These are phyloP conservation scores for Pteronura brasiliensis DNA, from an alignment of 2,113 vertebrate genomes.

Conservation along the genomic window DNA sequence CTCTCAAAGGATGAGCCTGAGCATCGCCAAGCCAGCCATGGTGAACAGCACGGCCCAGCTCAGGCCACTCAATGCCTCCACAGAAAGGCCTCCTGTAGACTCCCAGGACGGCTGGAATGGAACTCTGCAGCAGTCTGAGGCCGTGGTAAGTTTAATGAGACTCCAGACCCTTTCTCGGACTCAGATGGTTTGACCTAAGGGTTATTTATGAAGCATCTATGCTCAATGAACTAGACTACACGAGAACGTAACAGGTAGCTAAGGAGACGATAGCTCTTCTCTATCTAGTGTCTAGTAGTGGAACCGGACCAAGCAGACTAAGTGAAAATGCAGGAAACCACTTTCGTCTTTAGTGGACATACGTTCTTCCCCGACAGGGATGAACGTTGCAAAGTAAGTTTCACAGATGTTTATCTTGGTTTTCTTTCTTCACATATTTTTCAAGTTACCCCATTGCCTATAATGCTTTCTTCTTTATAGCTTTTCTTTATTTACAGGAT, in stretches of 20 bases:
- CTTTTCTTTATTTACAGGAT: neutral
- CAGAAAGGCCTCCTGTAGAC: neutral
- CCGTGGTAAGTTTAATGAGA: neutral
- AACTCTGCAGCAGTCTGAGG: neutral
- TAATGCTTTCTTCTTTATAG: neutral
- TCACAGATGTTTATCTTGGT: neutral
- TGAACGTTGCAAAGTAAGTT: neutral
- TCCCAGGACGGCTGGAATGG: neutral
- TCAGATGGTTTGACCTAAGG: neutral
- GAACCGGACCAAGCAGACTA: neutral
- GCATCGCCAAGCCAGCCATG: conserved; percentile 89
- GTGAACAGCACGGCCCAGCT: conserved; percentile 79
- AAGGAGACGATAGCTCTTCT: neutral
- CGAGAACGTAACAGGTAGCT: neutral
- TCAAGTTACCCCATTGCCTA: neutral
- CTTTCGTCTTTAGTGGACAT: neutral
- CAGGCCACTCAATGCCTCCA: conserved; percentile 59
- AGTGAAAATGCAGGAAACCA: neutral
- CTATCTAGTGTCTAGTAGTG: neutral
- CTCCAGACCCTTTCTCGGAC: neutral
- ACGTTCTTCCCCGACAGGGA: neutral
- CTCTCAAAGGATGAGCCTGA: conserved; percentile 87
- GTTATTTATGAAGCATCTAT: neutral
- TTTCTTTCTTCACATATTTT: neutral
- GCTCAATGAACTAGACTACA: neutral